Evolutionary conservation across 2,113 vertebrate genomes (phyloP).

Genomic region (Mandrillus leucophaeus): DNA sequence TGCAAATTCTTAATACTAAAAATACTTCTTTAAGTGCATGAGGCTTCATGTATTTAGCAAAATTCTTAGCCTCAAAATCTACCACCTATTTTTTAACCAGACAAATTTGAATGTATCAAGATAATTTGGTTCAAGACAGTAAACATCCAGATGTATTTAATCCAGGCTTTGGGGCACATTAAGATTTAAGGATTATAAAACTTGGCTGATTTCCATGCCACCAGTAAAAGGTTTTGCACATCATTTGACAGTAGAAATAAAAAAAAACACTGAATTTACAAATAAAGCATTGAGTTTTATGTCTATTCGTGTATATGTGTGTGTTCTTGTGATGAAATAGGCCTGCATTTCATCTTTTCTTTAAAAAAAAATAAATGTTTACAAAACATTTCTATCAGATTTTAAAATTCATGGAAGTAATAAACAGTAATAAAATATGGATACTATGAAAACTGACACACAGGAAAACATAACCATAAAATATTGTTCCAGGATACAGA

Average conservation of each 20-base stretch:
- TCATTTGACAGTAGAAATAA: neutral
- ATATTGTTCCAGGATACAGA: constrained; percentile 22
- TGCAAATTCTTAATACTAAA: constrained; percentile 65
- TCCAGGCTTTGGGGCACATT: neutral
- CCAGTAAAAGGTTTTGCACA: constrained; percentile 44
- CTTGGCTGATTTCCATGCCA: constrained; percentile 10
- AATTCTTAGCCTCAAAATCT: constrained; percentile 24
- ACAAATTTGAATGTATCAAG: neutral
- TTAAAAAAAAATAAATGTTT: constrained; percentile 73
- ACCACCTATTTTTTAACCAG: neutral
- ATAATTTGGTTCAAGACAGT: neutral
- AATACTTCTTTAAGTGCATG: neutral
- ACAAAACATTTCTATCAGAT: constrained; percentile 66
- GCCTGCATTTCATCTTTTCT: constrained; percentile 75
- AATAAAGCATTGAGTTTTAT: constrained; percentile 21
- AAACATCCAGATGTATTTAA: neutral
- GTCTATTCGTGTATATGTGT: neutral
- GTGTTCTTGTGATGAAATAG: constrained; percentile 69
- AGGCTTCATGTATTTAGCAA: constrained; percentile 14
- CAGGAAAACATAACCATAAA: constrained; percentile 70
- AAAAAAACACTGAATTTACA: constrained; percentile 53
- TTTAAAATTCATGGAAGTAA: constrained; percentile 68
- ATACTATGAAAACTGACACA: constrained; percentile 68
- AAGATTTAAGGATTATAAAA: constrained; percentile 32
- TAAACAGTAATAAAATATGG: constrained; percentile 67